Evolutionary conservation across 92 coral and sea anemone genomes (phyloP).

Genomic region (Ricordea florida): DNA sequence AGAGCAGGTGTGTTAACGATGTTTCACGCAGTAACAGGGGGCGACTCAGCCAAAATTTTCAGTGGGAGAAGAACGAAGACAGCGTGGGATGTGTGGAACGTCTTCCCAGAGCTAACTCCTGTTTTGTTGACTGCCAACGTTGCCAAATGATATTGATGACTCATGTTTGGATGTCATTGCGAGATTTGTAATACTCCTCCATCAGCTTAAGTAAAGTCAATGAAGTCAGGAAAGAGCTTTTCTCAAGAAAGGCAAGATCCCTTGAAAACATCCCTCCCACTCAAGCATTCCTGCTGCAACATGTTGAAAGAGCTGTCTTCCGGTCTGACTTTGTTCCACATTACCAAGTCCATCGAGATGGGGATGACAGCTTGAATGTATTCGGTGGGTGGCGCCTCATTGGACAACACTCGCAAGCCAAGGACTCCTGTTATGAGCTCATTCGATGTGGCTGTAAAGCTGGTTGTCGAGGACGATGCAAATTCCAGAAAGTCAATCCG

Average conservation of each 20-base stretch:
- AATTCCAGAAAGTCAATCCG: slow-evolving; percentile 50
- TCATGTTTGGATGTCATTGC: slow-evolving; percentile 20
- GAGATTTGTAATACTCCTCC: slow-evolving; percentile 36
- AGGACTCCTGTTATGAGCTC: slow-evolving; percentile 61
- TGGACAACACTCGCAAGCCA: slow-evolving; percentile 74
- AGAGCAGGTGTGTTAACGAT: slow-evolving; percentile 22
- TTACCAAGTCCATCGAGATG: slow-evolving; percentile 48
- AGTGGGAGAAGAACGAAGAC: slow-evolving; percentile 33
- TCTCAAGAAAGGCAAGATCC: slow-evolving; percentile 54
- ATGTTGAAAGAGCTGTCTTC: slow-evolving; percentile 46
- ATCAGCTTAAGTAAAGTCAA: slow-evolving; percentile 50
- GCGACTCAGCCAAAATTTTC: slow-evolving; percentile 55
- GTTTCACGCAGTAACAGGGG: slow-evolving; percentile 51
- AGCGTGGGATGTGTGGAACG: slow-evolving; percentile 39
- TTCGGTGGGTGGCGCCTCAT: slow-evolving; percentile 35
- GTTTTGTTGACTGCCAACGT: background rate
- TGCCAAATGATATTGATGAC: slow-evolving; percentile 1
- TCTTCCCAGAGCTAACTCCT: slow-evolving; percentile 43
- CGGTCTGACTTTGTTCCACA: slow-evolving; percentile 52
- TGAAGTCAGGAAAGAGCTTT: slow-evolving; percentile 45
- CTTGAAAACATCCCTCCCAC: slow-evolving; percentile 73
- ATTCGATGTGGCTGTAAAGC: slow-evolving; percentile 48
- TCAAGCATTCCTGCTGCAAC: slow-evolving; percentile 46
- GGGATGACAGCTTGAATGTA: slow-evolving; percentile 54
- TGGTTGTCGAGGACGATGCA: slow-evolving; percentile 54